These are phyloP conservation scores for Vulpes lagopus DNA, from an alignment of 2,113 vertebrate genomes.

Conservation along the genomic window DNA sequence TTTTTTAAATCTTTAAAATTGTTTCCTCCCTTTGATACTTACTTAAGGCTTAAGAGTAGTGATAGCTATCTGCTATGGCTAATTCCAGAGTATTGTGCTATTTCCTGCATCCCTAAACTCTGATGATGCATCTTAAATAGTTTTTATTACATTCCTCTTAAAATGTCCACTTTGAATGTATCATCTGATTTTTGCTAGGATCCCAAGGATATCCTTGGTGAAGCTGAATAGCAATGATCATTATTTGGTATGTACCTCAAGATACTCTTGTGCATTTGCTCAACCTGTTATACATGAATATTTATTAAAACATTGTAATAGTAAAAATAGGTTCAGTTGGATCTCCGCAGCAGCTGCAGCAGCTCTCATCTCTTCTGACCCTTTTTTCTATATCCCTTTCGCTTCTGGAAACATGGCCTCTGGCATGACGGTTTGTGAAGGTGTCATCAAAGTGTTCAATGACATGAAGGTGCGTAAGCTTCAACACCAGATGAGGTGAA, in stretches of 20 bases:
- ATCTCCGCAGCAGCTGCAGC: too few relatives aligned
- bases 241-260: background rate
- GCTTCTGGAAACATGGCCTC: conserved; percentile 86
- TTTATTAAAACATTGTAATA: background rate
- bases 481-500: conserved; percentile 90
- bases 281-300: background rate
- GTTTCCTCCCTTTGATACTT: background rate
- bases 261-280: background rate
- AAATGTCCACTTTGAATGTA: background rate
- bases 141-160: background rate
- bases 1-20: background rate
- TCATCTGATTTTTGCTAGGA: background rate
- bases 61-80: background rate
- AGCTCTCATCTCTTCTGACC: too few relatives aligned
- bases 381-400: too few relatives aligned
- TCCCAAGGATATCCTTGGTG: background rate
- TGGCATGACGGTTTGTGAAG: conserved; percentile 87
- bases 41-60: background rate
- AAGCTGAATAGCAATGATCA: background rate
- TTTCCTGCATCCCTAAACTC: background rate
- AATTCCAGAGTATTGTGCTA: background rate
- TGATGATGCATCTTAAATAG: background rate
- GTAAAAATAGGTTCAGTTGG: background rate
- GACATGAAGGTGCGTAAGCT: conserved; percentile 95
- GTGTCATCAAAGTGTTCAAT: conserved; percentile 85